Conservation (phyloP, 2,888 invertebrate species). For the Balanococcus diminutus region DNA sequence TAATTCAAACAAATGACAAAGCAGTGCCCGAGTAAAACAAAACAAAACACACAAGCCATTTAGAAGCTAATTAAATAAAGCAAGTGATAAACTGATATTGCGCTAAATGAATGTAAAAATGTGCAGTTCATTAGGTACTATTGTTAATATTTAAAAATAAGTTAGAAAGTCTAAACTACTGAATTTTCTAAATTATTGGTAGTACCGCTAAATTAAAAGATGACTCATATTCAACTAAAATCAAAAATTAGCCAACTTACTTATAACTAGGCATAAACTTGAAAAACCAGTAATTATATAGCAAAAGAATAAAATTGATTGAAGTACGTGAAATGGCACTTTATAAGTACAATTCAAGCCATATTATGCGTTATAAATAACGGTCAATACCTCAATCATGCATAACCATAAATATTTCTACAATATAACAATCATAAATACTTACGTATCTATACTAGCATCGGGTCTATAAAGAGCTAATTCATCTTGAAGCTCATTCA, state of each 20-base stretch:
- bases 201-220: neutral
- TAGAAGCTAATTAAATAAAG: conserved; percentile 24
- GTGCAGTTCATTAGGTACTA: neutral
- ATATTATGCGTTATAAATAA: neutral
- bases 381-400: neutral
- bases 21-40: conserved; percentile 24
- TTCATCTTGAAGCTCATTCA: conserved; percentile 93
- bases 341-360: neutral
- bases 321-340: neutral
- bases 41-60: conserved; percentile 39
- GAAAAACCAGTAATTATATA: neutral
- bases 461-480: conserved; percentile 74
- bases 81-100: neutral
- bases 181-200: neutral
- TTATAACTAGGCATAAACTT: neutral
- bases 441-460: conserved; percentile 57
- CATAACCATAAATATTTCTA: neutral
- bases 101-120: neutral
- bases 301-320: neutral
- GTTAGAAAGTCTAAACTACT: neutral
- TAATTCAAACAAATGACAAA: conserved; percentile 23
- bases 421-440: neutral
- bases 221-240: neutral
- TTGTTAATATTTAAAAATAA: neutral
- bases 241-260: no score